phyloP scores from a whole-genome alignment of 2,113 vertebrate species.

The Dicerorhinus sumatrensis region DNA sequence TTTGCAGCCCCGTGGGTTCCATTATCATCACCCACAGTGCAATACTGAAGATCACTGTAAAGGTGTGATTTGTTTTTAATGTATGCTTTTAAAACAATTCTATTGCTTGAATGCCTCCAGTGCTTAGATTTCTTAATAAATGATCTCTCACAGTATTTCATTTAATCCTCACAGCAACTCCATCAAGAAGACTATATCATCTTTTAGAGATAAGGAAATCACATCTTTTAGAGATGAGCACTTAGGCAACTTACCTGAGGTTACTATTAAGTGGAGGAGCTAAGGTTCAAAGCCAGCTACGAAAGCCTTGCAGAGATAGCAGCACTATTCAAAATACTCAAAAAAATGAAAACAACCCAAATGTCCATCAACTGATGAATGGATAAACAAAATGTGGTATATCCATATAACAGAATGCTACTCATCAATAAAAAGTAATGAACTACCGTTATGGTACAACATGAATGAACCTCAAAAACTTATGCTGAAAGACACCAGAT shows the following conservation, averaged over 20 bases:
- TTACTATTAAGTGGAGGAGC: neutral
- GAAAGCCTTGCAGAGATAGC: neutral
- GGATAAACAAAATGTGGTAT: neutral
- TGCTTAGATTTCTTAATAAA: slow-evolving; percentile 26
- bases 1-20: neutral
- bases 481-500: neutral
- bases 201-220: neutral
- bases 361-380: neutral
- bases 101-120: neutral
- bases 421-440: neutral
- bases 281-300: neutral
- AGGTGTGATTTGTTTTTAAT: neutral
- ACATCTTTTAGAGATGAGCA: neutral
- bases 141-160: neutral
- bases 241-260: neutral
- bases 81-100: neutral
- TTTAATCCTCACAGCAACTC: neutral
- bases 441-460: neutral
- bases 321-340: neutral
- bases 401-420: neutral
- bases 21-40: neutral
- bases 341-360: neutral
- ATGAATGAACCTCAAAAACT: neutral
- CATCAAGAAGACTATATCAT: neutral
- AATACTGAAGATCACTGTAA: neutral